Conservation (phyloP, 2,888 invertebrate species). For the Phoenoteleia sp. region DNA sequence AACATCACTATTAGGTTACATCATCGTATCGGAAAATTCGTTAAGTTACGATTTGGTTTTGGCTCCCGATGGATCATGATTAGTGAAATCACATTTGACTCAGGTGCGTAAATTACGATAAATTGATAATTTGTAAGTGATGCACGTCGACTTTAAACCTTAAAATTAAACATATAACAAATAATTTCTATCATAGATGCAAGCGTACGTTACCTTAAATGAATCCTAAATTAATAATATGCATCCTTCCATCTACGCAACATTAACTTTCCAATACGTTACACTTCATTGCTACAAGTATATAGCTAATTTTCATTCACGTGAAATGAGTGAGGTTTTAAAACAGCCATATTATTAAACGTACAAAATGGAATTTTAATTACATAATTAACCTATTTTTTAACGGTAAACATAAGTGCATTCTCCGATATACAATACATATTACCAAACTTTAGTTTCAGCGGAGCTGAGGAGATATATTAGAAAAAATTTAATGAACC, state of each 20-base stretch:
- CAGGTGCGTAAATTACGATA: constrained; percentile 87
- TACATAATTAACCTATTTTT: constrained; percentile 7
- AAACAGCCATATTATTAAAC: neutral
- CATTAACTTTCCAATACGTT: constrained; percentile 5
- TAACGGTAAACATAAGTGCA: no score
- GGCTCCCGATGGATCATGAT: constrained; percentile 96
- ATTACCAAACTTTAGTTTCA: no score
- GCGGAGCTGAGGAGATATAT: no score
- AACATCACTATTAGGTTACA: constrained; percentile 94
- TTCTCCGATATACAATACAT: no score
- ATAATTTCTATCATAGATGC: constrained; percentile 22
- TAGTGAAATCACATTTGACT: constrained; percentile 96
- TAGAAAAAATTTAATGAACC: neutral
- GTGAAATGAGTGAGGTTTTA: neutral
- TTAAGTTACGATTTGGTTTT: constrained; percentile 93
- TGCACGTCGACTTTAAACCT: constrained; percentile 8
- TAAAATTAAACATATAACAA: constrained; percentile 14
- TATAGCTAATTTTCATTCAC: neutral
- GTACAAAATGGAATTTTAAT: constrained; percentile 16
- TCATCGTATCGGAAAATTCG: constrained; percentile 93
- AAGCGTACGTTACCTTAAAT: constrained; percentile 18
- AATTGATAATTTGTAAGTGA: constrained; percentile 43
- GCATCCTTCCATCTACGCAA: neutral
- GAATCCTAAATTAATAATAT: no score
- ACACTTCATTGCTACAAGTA: neutral